A percentile compares a stretch with the other conserved stretches of the same genome.
Conservation (phyloP, 2,888 invertebrate species). For the Thereva unica region DNA sequence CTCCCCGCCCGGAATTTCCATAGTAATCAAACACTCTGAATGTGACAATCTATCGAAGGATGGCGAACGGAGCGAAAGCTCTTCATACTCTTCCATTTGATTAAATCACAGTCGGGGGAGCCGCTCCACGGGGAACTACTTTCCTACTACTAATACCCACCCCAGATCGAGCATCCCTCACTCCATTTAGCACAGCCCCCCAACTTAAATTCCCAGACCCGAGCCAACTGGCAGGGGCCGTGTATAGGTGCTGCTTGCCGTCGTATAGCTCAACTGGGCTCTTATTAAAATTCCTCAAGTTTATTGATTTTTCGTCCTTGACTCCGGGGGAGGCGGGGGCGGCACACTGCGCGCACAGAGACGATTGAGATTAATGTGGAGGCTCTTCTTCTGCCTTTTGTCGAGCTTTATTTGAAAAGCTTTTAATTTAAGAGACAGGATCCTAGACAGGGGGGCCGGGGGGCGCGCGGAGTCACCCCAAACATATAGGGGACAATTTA, state of each 20-base stretch:
- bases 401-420: slow-evolving; percentile 24
- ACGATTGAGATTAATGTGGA: slow-evolving; percentile 23
- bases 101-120: slow-evolving; percentile 28
- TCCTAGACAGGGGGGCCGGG: not conserved
- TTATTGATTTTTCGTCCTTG: slow-evolving; percentile 25
- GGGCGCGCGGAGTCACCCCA: slow-evolving; percentile 4
- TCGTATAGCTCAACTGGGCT: slow-evolving; percentile 13
- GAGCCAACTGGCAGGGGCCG: too few species aligned
- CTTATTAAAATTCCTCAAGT: slow-evolving; percentile 33
- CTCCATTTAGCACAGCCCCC: not conserved
- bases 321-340: not conserved
- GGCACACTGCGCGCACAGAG: slow-evolving; percentile 14
- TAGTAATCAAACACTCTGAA: slow-evolving; percentile 22
- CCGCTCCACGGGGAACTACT: slow-evolving; percentile 27
- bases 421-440: slow-evolving; percentile 27
- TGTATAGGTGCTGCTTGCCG: too few species aligned
- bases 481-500: slow-evolving; percentile 8
- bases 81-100: slow-evolving; percentile 28
- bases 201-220: too few species aligned
- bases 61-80: slow-evolving; percentile 1
- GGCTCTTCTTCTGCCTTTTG: slow-evolving; percentile 5
- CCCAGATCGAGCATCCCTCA: not conserved
- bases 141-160: not conserved
- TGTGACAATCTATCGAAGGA: slow-evolving; percentile 27
- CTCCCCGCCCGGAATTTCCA: slow-evolving; percentile 6